A percentile compares a stretch with the other conserved stretches of the same genome.
Evolutionary conservation across 2,888 invertebrate genomes (phyloP).

Genomic region (Epinotia ramella): DNA sequence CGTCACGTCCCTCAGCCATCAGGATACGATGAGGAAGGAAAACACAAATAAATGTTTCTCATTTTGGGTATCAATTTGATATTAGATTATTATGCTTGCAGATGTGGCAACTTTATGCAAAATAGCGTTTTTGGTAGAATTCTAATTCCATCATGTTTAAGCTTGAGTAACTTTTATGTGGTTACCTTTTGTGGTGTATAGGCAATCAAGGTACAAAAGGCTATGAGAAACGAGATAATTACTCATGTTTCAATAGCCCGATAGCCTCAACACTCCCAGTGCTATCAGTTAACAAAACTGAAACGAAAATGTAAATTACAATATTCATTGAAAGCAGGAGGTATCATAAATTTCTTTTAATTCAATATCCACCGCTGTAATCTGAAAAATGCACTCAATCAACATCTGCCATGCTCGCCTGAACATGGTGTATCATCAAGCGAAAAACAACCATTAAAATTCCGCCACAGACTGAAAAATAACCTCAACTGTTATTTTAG

Average conservation of each 20-base stretch:
- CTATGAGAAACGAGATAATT: neutral
- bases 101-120: neutral
- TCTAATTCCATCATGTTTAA: neutral
- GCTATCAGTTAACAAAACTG: neutral
- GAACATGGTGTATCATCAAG: slow-evolving; percentile 19
- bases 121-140: neutral
- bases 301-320: slow-evolving; percentile 2
- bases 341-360: slow-evolving; percentile 9
- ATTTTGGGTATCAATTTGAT: too few relatives aligned
- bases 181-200: neutral
- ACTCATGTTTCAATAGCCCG: neutral
- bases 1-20: too few relatives aligned
- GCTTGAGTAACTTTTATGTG: neutral
- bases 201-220: neutral
- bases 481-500: neutral
- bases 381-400: slow-evolving; percentile 36
- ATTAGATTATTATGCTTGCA: too few relatives aligned
- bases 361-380: slow-evolving; percentile 28
- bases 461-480: slow-evolving; percentile 13
- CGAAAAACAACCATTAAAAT: slow-evolving; percentile 16
- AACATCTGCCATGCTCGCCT: slow-evolving; percentile 24
- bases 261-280: neutral
- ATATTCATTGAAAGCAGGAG: slow-evolving; percentile 10
- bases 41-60: too few relatives aligned
- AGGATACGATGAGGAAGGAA: too few relatives aligned